Base-by-base conservation (phyloP, 2,888 invertebrate species). In the Leucophenga maculata region DNA sequence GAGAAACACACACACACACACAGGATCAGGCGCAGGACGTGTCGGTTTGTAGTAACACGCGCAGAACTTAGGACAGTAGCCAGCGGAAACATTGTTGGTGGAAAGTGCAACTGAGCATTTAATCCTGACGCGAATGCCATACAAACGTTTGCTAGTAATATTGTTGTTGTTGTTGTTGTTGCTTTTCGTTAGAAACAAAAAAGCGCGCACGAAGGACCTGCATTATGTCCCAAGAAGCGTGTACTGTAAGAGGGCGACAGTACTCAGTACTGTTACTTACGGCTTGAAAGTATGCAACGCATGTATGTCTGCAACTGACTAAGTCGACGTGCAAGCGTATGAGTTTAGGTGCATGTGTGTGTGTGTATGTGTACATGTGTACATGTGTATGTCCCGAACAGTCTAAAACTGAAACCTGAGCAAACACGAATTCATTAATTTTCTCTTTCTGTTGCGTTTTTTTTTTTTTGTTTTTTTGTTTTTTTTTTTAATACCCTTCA, bases 351-450 rank as follows among this genome's bases (percentile, higher is more conserved):
- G 11, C 16, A 60, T 16, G 16, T 39, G 3, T 60, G 13, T 39
- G 44, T 32, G 44, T 39, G 44, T 18, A n/a, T 60, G 11, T 54
- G 22, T 54, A 8, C 1, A 1, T 11, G 16, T 39, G 18, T 44
- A 39, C 8, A 26, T 39, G 8, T 44, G 60, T 60, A 18, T 18
- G 18, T n/a, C 0, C n/a, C 39, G 1, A 39, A 50, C 50, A 50
- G 50, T 50, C 50, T 18, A n/a, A 46, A 64, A 46, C 22, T 46
- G 48, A 39, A 64, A 64, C 62, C 62, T 64, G 62, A 64, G 46
- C 48, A 64, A 64, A 64, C 62, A 64, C 46, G 62, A 64, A 64
- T 64, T 64, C 62, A 64, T 64, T 64, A 64, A 64, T 64, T 64
- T 64, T 64, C 62, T 64, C 48, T 64, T 32, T 22, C 39, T 64